phyloP scores from a whole-genome alignment of 2,797 vertebrate genomes.

The Graptemys geographica region DNA sequence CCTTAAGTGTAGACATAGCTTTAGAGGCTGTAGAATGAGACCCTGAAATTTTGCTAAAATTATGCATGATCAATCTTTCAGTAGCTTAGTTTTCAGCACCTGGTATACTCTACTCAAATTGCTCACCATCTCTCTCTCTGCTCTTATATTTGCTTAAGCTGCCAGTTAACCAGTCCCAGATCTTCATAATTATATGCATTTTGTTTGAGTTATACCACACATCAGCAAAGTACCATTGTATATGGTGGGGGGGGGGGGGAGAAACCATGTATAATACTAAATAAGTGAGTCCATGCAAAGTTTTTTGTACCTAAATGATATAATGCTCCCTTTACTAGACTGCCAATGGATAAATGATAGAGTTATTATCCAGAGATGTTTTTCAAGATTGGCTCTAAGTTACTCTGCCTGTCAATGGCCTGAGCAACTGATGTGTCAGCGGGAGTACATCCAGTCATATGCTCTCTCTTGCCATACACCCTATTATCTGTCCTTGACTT shows the following conservation, averaged over 20 bases:
- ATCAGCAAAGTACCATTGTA: not conserved
- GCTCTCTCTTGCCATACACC: not conserved
- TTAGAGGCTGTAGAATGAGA: not conserved
- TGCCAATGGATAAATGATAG: not conserved
- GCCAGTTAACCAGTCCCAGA: not conserved
- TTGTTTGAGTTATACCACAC: not conserved
- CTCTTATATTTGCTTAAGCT: not conserved
- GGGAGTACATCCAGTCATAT: not conserved
- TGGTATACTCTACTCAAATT: not conserved
- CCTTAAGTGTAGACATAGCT: not conserved
- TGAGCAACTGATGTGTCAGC: not conserved
- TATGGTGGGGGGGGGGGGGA: fast-evolving
- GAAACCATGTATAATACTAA: not conserved
- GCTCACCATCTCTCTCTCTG: not conserved
- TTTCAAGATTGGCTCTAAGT: not conserved
- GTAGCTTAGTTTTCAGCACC: not conserved
- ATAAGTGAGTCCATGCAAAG: not conserved
- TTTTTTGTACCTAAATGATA: not conserved
- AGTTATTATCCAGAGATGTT: not conserved
- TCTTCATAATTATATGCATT: not conserved
- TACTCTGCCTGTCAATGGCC: not conserved
- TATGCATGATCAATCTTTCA: not conserved
- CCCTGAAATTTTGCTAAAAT: not conserved
- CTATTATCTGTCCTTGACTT: not conserved
- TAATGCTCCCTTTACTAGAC: not conserved